Conservation (phyloP, 2,888 invertebrate genomes). For the Linnaemya tessellans region DNA sequence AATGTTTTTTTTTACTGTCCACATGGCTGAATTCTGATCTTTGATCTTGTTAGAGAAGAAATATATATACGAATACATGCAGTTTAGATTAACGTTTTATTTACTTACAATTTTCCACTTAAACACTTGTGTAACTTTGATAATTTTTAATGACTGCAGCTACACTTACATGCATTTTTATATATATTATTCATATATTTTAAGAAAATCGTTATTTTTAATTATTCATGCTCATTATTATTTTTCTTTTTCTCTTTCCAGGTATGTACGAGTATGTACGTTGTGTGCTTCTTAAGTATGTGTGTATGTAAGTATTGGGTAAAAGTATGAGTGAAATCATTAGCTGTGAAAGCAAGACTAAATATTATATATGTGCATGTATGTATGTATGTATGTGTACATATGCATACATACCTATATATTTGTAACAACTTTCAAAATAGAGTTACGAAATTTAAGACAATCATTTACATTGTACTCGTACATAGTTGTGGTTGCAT, state of each 20-base stretch:
- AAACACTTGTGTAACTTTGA: slow-evolving; percentile 3
- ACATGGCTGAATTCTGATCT: slow-evolving; percentile 8
- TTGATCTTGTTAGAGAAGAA: background rate
- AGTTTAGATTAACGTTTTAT: background rate
- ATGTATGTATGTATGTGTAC: too few relatives aligned
- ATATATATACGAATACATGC: too few relatives aligned
- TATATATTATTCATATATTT: background rate
- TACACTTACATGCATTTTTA: too few relatives aligned
- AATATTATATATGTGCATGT: background rate
- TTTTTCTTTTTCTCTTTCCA: slow-evolving; percentile 22
- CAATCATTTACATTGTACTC: too few relatives aligned
- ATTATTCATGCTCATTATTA: background rate
- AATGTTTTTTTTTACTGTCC: background rate
- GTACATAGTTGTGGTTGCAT: background rate
- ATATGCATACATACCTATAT: too few relatives aligned
- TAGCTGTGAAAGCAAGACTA: background rate
- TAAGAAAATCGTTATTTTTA: slow-evolving; percentile 2
- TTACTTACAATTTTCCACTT: background rate
- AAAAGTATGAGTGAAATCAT: background rate
- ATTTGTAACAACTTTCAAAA: background rate
- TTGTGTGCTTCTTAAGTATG: background rate
- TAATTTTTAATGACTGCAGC: background rate
- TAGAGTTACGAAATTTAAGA: background rate
- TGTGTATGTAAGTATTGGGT: too few relatives aligned
- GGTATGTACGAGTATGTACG: slow-evolving; percentile 47